These are phyloP conservation scores for Haliclona indistincta DNA, from an alignment of 37 sponge, comb jelly and placozoan species.

Conservation along the genomic window DNA sequence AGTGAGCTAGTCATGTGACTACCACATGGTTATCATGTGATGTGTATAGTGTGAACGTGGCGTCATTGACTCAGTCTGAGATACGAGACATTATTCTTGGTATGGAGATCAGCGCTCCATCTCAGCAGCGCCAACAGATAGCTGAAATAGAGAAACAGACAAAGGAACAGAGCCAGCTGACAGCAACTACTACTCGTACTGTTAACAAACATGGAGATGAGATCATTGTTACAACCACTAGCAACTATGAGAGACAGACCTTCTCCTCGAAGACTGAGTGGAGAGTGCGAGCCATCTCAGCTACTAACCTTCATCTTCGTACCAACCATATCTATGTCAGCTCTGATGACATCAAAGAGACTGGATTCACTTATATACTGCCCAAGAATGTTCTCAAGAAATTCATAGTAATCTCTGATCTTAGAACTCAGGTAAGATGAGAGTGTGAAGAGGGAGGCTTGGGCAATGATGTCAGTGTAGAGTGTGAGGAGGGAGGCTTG, in stretches of 20 bases:
- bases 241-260: conserved; percentile 96
- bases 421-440: conserved; percentile 87
- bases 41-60: conserved; percentile 88
- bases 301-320: conserved; percentile 98
- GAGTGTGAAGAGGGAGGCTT: background rate
- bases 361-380: conserved; percentile 98
- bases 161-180: conserved; percentile 97
- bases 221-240: conserved; percentile 96
- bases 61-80: conserved; percentile 97
- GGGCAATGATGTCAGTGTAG: background rate
- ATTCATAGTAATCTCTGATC: conserved; percentile 96
- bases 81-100: conserved; percentile 99
- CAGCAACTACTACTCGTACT: conserved; percentile 97
- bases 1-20: conserved; percentile 44
- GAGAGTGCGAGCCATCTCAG: conserved; percentile 98
- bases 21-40: background rate
- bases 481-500: background rate
- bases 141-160: conserved; percentile 99
- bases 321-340: conserved; percentile 99
- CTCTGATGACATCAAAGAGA: conserved; percentile 99
- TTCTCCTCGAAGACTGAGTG: conserved; percentile 99
- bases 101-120: conserved; percentile 99
- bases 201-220: conserved; percentile 98
- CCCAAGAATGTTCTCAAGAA: conserved; percentile 99
- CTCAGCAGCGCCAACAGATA: conserved; percentile 98